Evolutionary conservation across 2,797 vertebrate genomes (phyloP), one percentile per base, ranked within the genome.

Genomic region (Trematomus bernacchii): DNA sequence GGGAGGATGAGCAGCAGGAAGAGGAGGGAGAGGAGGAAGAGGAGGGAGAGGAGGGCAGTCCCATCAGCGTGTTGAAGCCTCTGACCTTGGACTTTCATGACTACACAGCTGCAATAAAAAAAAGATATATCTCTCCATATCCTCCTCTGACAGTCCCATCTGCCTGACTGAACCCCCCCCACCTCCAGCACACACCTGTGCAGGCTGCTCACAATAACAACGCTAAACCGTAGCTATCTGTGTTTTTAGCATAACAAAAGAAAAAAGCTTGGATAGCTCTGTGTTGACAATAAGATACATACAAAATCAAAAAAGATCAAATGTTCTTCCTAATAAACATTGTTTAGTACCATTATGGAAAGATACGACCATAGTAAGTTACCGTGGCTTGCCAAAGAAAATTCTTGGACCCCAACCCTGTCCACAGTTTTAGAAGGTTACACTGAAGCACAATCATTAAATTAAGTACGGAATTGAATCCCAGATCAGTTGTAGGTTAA

Each of bases 81-180:
- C 52, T 67, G 30, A 83, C 87, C 88, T 90, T 85, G 85, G 65
- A 77, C 66, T 73, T 73, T 68, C 21, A 83, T 23, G 66, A 77
- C 42, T 14, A 46, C 33, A 3, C 10, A 48, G 65, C 44, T 44
- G 18, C 10, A 47, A 65, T 18, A 71, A 23, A 66, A 73, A 71
- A 23, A 0, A 54, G 37, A 27, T 48, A 2, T 51, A 19, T 19
- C 55, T 21, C 14, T 57, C 33, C 23, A 10, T 15, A 37, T 19
- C 44, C 64, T 46, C 42, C 64, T 64, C 23, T 43, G 53, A 79
- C 33, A 8, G 54, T 21, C 42, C 8, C 37, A 13, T 1, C 55
- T 67, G 77, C 65, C 64, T 48, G 46, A 55, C 55, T 76, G 68
- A 84, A 86, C 72, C 52, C 48, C 3, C 0, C 0, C 62, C 33